These are phyloP conservation scores for Mystacides longicornis DNA, from an alignment of 2,888 invertebrate genomes.

Conservation along the genomic window DNA sequence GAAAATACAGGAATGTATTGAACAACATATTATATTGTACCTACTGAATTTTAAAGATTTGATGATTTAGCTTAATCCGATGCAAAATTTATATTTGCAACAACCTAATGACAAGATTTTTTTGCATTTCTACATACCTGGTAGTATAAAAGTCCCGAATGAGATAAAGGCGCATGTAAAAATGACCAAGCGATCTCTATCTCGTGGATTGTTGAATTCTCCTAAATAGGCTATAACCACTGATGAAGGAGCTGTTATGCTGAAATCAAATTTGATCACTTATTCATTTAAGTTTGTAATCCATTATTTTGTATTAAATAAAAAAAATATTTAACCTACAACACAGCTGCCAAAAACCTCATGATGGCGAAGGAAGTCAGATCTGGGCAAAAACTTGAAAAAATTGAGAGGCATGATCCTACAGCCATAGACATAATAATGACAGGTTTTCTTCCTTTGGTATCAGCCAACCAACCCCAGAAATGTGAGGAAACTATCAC, in stretches of 20 bases:
- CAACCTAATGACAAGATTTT: too few relatives aligned
- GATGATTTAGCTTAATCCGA: too few relatives aligned
- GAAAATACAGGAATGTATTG: too few relatives aligned
- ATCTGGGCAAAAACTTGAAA: slow-evolving; percentile 54
- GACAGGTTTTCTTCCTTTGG: slow-evolving; percentile 58
- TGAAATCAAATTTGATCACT: slow-evolving; percentile 29
- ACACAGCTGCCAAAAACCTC: slow-evolving; percentile 59
- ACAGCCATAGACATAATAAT: slow-evolving; percentile 45
- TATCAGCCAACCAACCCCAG: slow-evolving; percentile 76
- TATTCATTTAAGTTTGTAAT: background rate
- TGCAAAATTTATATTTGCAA: too few relatives aligned
- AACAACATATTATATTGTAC: too few relatives aligned
- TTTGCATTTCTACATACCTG: slow-evolving; percentile 28
- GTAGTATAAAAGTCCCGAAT: slow-evolving; percentile 32
- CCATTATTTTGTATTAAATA: background rate
- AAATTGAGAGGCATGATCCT: slow-evolving; percentile 47
- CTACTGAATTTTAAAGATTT: background rate
- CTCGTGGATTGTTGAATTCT: slow-evolving; percentile 47
- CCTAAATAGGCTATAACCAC: slow-evolving; percentile 54
- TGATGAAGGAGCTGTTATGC: slow-evolving; percentile 46
- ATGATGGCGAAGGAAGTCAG: slow-evolving; percentile 52
- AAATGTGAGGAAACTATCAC: slow-evolving; percentile 67
- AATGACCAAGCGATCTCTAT: slow-evolving; percentile 46
- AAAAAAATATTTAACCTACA: slow-evolving; percentile 36
- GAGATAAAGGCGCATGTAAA: slow-evolving; percentile 40